These are phyloP conservation scores for Aspidapion aeneum DNA, from an alignment of 2,888 invertebrate genomes.

Conservation along the genomic window DNA sequence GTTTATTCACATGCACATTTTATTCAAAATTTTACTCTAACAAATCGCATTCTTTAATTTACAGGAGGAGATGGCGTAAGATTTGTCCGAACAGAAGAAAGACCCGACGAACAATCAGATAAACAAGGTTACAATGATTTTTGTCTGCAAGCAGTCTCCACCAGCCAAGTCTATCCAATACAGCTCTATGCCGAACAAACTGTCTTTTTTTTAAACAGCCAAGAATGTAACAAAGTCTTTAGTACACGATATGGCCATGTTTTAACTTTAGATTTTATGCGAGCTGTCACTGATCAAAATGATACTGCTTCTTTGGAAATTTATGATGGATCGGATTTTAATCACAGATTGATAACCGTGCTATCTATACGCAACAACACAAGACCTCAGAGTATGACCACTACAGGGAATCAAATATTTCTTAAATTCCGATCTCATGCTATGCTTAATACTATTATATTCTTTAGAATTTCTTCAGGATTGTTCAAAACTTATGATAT, in stretches of 20 bases:
- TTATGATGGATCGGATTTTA: constrained; percentile 71
- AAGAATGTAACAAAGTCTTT: constrained; percentile 77
- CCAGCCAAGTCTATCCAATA: constrained; percentile 84
- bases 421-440: constrained; percentile 75
- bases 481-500: constrained; percentile 79
- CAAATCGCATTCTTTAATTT: no score
- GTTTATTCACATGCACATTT: no score
- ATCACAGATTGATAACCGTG: constrained; percentile 66
- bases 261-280: constrained; percentile 81
- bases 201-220: constrained; percentile 63
- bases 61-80: constrained; percentile 80
- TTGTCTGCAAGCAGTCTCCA: constrained; percentile 73
- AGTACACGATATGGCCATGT: constrained; percentile 74
- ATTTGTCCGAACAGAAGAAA: constrained; percentile 78
- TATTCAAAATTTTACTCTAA: no score
- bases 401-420: constrained; percentile 74
- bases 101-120: constrained; percentile 71
- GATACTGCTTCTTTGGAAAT: constrained; percentile 72
- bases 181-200: constrained; percentile 79
- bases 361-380: constrained; percentile 81
- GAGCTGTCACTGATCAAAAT: constrained; percentile 73
- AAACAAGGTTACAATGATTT: constrained; percentile 77
- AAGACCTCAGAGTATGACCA: constrained; percentile 83
- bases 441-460: constrained; percentile 69
- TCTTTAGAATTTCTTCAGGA: constrained; percentile 75